Base-by-base conservation (phyloP, 2,797 vertebrate genomes). In the Chelmon rostratus region DNA sequence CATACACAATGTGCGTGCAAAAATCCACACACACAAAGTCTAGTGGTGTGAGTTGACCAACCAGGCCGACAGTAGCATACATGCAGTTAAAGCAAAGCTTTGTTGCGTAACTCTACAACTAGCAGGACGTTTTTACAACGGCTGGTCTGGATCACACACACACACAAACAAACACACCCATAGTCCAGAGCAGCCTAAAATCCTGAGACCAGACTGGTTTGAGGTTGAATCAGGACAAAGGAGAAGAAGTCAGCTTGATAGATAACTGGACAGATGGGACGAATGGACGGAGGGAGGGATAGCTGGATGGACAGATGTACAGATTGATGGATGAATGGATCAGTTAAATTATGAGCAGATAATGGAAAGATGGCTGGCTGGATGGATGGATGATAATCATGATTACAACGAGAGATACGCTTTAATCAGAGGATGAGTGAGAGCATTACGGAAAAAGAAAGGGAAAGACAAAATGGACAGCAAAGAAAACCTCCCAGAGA, bases 41-140 rank as follows among this genome's bases (percentile, higher is more conserved):
- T 56, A 71, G n/a, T 19, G 1, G 66, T 75, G 63, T 50, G 59
- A 75, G 46, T 53, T 31, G 31, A 73, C 81, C 49, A 69, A 67
- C 76, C 71, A 82, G 76, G 82, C 79, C 86, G 85, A 84, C 84
- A 62, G 80, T 63, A 81, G 79, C 84, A 81, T 67, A 79, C 81
- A 82, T 84, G 70, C 88, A 74, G 58, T 84, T 78, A 78, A 84
- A 92, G 79, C 85, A 79, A 86, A 93, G 79, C 86, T 82, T 67
- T 52, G 81, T 93, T 94, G 88, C 82, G 74, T 93, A 90, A 93
- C 70, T 90, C 80, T 84, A 85, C 85, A 83, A 89, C 86, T 77
- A 77, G 13, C 33, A 23, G 12, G 21, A 31, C 15, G 23, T 42
- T 12, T 79, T 76, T 65, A 87, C 81, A 64, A 69, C 35, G 53